Evolutionary conservation across 2,113 vertebrate species (phyloP), one percentile per base, ranked within the genome.

Genomic region (Takifugu bimaculatus): DNA sequence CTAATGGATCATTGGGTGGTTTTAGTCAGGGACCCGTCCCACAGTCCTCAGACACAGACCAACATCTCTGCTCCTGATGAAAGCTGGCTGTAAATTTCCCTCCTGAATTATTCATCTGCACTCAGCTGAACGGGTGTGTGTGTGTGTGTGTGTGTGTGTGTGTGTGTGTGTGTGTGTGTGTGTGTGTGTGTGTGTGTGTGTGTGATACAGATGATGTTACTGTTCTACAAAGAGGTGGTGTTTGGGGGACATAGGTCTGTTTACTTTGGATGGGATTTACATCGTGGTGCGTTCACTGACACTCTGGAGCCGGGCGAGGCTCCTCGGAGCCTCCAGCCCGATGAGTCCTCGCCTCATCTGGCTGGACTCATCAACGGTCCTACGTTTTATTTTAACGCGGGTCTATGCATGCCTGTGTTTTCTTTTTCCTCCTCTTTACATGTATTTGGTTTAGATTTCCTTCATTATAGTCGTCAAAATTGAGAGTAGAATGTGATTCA

Each of bases 221-320:
- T 67, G 59, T 60, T 68, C 74, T 75, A 70, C 57, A 62, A 59
- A 83, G 63, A 6, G n/a, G 60, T 54, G 60, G 66, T 62, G 35
- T 39, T 39, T 39, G 32, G 74, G 72, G 59, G 63, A 78, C 73
- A 84, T 84, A 78, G 81, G 79, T 63, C 81, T 65, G 71, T 85
- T 88, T 86, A 72, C 70, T 70, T 68, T 81, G 72, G 75, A 66
- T 68, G 54, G 79, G 79, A 86, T 89, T 88, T 81, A 72, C 49
- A 4, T 73, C 45, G 20, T 20, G 20, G 20, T 20, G 20, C 20
- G 20, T 20, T 20, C 20, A 20, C 20, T 20, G 20, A 20, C 20
- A 20, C 20, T 20, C 20, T 20, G 20, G 20, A 20, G 20, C 20
- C 20, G 20, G 20, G 20, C 20, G 20, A 20, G 20, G 20, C 20